Conservation (phyloP, 2,797 vertebrate species). For the Cuculus canorus region DNA sequence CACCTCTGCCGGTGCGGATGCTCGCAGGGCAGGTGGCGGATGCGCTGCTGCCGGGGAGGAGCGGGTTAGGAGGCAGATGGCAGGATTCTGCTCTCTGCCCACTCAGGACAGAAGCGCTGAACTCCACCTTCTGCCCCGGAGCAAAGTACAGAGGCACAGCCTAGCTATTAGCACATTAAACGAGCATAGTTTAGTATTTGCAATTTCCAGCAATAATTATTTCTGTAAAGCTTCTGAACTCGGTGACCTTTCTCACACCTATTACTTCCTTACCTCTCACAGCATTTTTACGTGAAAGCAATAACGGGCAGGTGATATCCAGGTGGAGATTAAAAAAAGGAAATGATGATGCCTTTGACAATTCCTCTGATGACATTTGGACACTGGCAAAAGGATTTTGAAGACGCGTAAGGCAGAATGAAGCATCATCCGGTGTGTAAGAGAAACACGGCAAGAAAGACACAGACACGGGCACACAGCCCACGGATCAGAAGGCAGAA, state of each 20-base stretch:
- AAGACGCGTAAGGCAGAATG: neutral
- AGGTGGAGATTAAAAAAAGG: neutral
- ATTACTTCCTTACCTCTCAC: neutral
- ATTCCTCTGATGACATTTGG: neutral
- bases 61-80: neutral
- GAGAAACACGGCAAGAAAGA: neutral
- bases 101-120: neutral
- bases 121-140: neutral
- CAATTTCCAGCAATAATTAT: neutral
- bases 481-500: neutral
- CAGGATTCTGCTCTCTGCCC: neutral
- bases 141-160: neutral
- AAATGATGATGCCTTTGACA: neutral
- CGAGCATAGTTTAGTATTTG: fast-evolving
- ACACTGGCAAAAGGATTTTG: neutral
- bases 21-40: neutral
- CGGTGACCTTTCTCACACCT: neutral
- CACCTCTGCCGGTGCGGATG: fast-evolving
- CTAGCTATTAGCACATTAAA: neutral
- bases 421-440: neutral
- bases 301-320: neutral
- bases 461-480: neutral
- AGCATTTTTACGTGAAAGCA: neutral
- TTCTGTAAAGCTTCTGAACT: neutral
- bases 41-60: neutral